Evolutionary conservation across 1,140 invertebrate genomes (phyloP), one percentile per base, ranked within the genome.

Genomic region (Procambarus virginalis): DNA sequence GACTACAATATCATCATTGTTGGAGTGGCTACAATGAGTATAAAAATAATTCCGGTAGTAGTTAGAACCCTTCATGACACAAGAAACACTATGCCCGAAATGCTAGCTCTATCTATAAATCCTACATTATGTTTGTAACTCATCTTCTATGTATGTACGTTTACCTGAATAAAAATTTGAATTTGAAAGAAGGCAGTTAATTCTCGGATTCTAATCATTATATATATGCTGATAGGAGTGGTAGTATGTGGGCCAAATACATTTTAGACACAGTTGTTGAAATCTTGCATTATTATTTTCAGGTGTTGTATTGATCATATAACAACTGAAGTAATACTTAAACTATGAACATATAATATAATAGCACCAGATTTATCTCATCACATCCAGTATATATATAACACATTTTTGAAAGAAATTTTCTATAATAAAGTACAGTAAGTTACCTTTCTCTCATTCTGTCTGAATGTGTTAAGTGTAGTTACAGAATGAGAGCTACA

Each of bases 291-390:
- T 55, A 55, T 12, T 9, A 9, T 8, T 55, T 9, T 9, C 51
- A 55, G 2, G 8, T 55, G 8, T 5, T 55, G 12, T 55, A 12
- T 5, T 55, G 51, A 55, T n/a, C 20, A 68, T 68, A 17, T 73
- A 5, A 34, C n/a, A 73, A 34, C 68, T 73, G 22, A 73, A 73
- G 20, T 68, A 20, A 73, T 73, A 73, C 68, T 73, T 73, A 73
- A 34, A 4, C n/a, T 73, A 73, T 73, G 68, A 73, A 73, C 68
- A 73, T 22, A 73, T 9, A 73, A 73, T 73, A 73, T 22, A 20
- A 73, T 73, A 73, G 68, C 68, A 73, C 68, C 68, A 73, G n/a
- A n/a, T 73, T 8, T 34, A 73, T 34, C n/a, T 20, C 68, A 73
- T 73, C 22, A 73, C 68, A 14, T 73, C 5, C 68, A 34, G 60